Evolutionary conservation across 2,888 invertebrate species (phyloP), one percentile per base, ranked within the genome.

Genomic region (Cataglyphis altisquamis): DNA sequence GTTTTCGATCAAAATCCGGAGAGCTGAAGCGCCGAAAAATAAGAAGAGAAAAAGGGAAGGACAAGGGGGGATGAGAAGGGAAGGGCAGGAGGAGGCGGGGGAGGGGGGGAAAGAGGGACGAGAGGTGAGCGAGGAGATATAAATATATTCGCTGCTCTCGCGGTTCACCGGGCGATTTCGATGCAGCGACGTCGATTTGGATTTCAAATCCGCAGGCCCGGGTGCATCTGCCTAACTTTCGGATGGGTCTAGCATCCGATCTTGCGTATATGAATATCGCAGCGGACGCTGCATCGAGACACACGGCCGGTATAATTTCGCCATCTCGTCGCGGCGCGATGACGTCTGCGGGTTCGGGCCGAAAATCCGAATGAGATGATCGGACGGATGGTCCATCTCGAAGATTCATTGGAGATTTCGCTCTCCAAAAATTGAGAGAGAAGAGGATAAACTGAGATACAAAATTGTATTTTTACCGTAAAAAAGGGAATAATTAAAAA

Each of bases 221-320:
- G 91, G 90, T 91, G 91, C 91, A 91, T 91, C 91, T 89, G 89
- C 88, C 91, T 89, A 90, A 89, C 75, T 87, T 87, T 83, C 80
- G 84, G 52, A 52, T 81, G 52, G 48, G 63, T 83, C 87, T 86
- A 90, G 83, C 80, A 63, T 66, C 45, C 70, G 78, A 88, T 81
- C 57, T 64, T 52, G 48, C 36, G 60, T 41, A 82, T 70, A 82
- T 70, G 72, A 57, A 32, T 36, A 32, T 41, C 32, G 57, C 29
- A 45, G 15, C 41, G 18, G 29, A 39, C 68, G 70, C 57, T 90
- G 87, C 89, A 88, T 78, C 84, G 74, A 63, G 80, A 77, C 12
- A 45, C 48, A 55, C 66, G 68, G 18, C 15, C 41, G 66, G 74
- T 60, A 84, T 82, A 84, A 87, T 86, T 82, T 68, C 74, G 60